Conservation (phyloP, 2,113 vertebrate species). For the Notothenia rossii region DNA sequence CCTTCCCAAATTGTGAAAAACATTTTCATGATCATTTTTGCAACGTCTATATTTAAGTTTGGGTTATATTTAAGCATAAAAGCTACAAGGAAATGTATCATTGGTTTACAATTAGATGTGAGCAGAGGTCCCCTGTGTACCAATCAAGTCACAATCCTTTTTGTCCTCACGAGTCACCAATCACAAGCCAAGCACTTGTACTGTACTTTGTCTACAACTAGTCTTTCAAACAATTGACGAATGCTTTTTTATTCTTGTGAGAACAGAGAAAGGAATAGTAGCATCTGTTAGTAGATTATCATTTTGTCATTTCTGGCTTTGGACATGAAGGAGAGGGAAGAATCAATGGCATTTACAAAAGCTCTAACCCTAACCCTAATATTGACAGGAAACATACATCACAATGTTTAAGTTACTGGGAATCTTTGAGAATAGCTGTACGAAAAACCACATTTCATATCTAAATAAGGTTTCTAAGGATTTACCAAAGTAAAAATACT, state of each 20-base stretch:
- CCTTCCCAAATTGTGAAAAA: background rate
- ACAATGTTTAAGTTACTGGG: background rate
- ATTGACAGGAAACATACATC: background rate
- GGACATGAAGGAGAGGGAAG: background rate
- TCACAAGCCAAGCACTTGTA: too few relatives aligned
- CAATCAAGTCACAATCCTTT: too few relatives aligned
- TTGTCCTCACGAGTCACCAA: too few relatives aligned
- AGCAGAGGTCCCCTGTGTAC: too few relatives aligned
- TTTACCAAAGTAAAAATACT: conserved; percentile 2
- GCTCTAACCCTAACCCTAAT: too few relatives aligned
- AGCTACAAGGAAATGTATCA: background rate
- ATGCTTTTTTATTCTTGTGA: background rate
- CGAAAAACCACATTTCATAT: background rate
- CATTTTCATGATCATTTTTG: background rate
- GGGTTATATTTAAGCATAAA: background rate
- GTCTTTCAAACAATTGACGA: too few relatives aligned
- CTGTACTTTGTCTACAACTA: too few relatives aligned
- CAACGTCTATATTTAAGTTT: background rate
- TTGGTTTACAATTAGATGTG: too few relatives aligned
- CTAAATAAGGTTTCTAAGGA: background rate
- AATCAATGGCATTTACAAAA: too few relatives aligned
- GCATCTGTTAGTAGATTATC: background rate
- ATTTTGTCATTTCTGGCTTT: background rate
- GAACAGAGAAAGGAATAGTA: background rate
- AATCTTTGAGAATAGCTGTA: background rate